Conservation (phyloP, 2,113 vertebrate species). For the Numenius arquata region DNA sequence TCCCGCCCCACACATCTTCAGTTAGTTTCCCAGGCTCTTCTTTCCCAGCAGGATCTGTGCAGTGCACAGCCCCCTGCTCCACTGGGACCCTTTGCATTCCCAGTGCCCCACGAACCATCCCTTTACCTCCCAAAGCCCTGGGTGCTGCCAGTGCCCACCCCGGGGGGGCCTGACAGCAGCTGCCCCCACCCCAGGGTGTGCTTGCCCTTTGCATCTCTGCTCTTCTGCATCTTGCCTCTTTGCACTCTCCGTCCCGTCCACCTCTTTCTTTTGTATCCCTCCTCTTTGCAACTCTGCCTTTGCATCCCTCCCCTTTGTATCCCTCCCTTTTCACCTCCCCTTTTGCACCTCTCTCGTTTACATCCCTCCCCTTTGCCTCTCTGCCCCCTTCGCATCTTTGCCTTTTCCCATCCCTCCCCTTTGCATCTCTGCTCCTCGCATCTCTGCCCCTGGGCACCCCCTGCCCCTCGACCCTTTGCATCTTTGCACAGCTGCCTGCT, state of each 20-base stretch:
- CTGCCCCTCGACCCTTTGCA: neutral
- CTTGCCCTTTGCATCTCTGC: neutral
- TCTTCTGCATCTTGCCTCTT: neutral
- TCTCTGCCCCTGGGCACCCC: neutral
- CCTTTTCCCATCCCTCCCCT: neutral
- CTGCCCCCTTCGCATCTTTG: conserved; percentile 19
- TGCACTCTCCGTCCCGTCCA: neutral
- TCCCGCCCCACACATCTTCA: neutral
- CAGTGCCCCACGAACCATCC: neutral
- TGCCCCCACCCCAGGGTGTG: neutral
- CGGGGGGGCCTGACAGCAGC: neutral
- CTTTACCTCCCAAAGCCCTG: neutral
- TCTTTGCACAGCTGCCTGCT: neutral
- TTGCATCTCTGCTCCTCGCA: neutral
- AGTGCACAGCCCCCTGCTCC: neutral
- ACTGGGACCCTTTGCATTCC: neutral
- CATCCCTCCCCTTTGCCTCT: conserved; percentile 49
- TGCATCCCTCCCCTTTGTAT: conserved; percentile 37
- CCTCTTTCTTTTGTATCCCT: neutral
- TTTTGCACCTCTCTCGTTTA: conserved; percentile 49
- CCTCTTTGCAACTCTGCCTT: neutral
- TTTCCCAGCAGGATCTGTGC: neutral
- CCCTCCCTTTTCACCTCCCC: conserved; percentile 56
- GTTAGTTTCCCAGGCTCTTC: neutral
- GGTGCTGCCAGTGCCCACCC: neutral